Evolutionary conservation across 1,140 invertebrate species (phyloP), one percentile per base, ranked within the genome.

Genomic region (Aleiodes sp.): DNA sequence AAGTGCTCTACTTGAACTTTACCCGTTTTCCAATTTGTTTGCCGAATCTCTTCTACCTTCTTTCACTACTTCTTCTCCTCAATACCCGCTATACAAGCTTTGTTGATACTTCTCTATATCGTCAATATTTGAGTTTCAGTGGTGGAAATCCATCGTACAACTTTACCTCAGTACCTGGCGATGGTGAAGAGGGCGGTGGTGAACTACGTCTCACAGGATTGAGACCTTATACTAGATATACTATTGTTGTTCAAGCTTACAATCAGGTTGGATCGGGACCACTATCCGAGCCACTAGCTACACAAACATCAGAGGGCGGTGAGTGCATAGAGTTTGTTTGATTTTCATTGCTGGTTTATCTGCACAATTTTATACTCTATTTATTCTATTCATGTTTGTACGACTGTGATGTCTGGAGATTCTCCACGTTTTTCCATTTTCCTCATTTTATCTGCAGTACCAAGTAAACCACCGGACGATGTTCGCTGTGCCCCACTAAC

Each of bases 261-360:
- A 97, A 97, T 85, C 90, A 92, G 77, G 90, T 94, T 57, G 95
- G 95, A 9, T 88, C 91, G 1, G 94, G 94, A 26, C 95, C 94
- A 2, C 83, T 92, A 0, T 93, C 92, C 0, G 91, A 93, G 57
- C 90, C 93, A 41, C 87, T 91, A 0, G 87, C 89, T 0, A 91
- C 92, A 0, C 91, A 93, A 76, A 95, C 94, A n/a, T 86, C 94
- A 79, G 93, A 94, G 82, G 94, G 94, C 81, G 93, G 93, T 94
- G 80, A 88, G 84, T 52, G 71, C 10, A 33, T 26, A 4, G 28
- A 43, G 8, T 35, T 62, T 43, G 4, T 46, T 37, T 24, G 59
- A 63, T 62, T 68, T 59, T 41, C 10, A 35, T 43, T 12, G 35
- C 12, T 19, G 31, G n/a, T 43, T 43, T 0, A 3, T 16, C 39